Base-by-base conservation (phyloP, 1,140 invertebrate species). In the Camponotus vicinus region DNA sequence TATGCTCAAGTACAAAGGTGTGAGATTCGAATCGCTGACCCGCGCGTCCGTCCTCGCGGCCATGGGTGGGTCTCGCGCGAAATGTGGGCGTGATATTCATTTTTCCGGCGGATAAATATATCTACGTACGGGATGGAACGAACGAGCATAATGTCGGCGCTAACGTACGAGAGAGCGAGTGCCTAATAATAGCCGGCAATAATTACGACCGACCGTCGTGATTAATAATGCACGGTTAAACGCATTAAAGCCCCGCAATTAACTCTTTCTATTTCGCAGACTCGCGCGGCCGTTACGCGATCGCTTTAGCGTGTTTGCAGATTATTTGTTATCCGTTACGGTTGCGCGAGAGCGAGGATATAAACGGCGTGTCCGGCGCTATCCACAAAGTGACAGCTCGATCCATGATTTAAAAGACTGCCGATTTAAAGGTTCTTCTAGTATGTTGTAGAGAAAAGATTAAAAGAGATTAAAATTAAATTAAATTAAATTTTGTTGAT, bases 51-150 rank as follows among this genome's bases (percentile, higher is more conserved):
- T 32, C 49, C 69, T 49, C 69, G 27, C 61, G 70, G 40, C 76
- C 55, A 78, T 82, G 87, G 88, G 84, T 89, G 87, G 88, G 76
- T 80, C 66, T 57, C 49, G 76, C 76, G 87, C 88, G 82, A 89
- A 89, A 89, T 88, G 83, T 89, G 88, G 76, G 88, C 88, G 88
- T 89, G 79, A 89, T 89, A 85, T 80, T 89, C 34, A 59, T 59
- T 66, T 79, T 87, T 87, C 45, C n/a, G 52, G 61, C 57, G 67
- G 79, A 88, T 88, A 88, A 84, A 88, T 88, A 85, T 88, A 88
- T 85, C 85, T 80, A 34, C 64, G 55, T 59, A 71, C 61, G 55
- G 73, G 75, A 63, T 34, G 86, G 27, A 57, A 67, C 66, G 32
- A 55, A 37, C n/a, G 75, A 32, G 42, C 76, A 42, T 76, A 78